Conservation (phyloP, 2,113 vertebrate genomes). For the cat (Felis catus) region DNA sequence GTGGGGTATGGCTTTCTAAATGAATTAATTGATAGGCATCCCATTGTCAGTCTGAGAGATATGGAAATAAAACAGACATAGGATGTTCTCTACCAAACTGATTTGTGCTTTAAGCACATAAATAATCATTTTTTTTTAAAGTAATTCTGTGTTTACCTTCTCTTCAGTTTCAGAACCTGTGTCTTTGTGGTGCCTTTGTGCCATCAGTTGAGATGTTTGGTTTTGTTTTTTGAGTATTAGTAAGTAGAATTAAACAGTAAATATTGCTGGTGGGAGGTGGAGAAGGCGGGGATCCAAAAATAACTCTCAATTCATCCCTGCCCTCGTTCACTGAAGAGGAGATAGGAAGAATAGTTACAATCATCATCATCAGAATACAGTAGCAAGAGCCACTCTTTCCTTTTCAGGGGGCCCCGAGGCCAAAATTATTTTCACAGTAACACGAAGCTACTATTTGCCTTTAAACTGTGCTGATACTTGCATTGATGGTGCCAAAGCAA, state of each 20-base stretch:
- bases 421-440: background rate
- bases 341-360: background rate
- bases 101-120: slow-evolving; percentile 69
- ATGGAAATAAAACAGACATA: slow-evolving; percentile 73
- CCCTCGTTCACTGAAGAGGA: background rate
- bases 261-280: background rate
- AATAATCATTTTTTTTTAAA: slow-evolving; percentile 43
- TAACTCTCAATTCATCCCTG: background rate
- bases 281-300: background rate
- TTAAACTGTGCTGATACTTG: background rate
- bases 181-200: background rate
- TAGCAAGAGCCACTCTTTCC: background rate
- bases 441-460: background rate
- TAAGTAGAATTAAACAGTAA: slow-evolving; percentile 36
- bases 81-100: slow-evolving; percentile 63
- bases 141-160: background rate
- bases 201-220: background rate
- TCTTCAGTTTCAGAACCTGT: background rate
- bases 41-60: slow-evolving; percentile 70
- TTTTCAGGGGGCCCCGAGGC: background rate
- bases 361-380: background rate
- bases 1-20: slow-evolving; percentile 76
- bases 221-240: background rate
- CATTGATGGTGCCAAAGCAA: background rate
- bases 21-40: slow-evolving; percentile 78